phyloP scores from a whole-genome alignment of 2,888 invertebrate genomes.

The Leucophora obtusa region DNA sequence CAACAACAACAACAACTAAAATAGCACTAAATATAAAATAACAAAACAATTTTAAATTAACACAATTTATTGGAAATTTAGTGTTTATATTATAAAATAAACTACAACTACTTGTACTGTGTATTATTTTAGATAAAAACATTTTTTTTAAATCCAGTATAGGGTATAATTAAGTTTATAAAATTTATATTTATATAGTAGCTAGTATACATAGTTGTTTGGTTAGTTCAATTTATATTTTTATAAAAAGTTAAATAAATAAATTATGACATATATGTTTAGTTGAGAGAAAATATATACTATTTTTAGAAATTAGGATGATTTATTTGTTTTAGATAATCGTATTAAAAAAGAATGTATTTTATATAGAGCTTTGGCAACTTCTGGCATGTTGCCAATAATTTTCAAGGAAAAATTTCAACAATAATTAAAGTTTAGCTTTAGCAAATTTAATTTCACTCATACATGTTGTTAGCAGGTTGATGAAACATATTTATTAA shows the following conservation, averaged over 20 bases:
- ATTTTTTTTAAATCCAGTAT: not conserved
- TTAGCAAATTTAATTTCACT: no score
- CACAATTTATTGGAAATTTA: constrained; percentile 11
- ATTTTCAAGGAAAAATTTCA: no score
- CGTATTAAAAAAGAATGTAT: no score
- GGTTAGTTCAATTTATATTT: not conserved
- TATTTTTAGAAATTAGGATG: no score
- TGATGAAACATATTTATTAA: no score
- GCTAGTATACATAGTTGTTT: no score
- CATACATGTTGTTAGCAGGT: no score
- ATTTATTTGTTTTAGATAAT: no score
- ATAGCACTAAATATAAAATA: not conserved
- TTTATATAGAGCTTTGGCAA: no score
- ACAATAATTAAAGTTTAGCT: no score
- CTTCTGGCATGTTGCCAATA: no score
- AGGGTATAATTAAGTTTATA: not conserved
- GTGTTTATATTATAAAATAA: not conserved
- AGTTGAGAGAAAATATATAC: no score
- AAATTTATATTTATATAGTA: not conserved
- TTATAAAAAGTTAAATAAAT: not conserved
- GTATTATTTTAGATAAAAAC: not conserved
- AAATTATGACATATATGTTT: not conserved
- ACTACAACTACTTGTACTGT: not conserved
- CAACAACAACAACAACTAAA: not conserved
- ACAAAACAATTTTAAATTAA: constrained; percentile 14